A percentile compares a stretch with the other conserved stretches of the same genome.
Conservation (phyloP, 1,140 invertebrate species). For the Helicorthomorpha holstii region DNA sequence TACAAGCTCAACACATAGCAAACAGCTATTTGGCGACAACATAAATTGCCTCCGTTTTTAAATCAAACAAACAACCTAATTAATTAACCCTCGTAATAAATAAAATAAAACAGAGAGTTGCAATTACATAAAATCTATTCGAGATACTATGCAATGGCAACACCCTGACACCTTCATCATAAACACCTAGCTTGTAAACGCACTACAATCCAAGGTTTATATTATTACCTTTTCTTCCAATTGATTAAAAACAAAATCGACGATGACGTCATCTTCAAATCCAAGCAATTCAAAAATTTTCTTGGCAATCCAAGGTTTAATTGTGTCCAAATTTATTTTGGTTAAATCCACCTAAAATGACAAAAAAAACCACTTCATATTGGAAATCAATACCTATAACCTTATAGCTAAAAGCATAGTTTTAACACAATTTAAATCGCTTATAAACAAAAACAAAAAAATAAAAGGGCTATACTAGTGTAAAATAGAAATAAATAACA, state of each 20-base stretch:
- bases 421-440: not conserved
- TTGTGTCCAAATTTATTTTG: constrained; percentile 91
- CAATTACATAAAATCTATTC: no score
- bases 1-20: not conserved
- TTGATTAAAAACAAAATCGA: constrained; percentile 98
- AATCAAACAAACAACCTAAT: no score
- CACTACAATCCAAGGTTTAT: no score
- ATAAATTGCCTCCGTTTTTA: no score
- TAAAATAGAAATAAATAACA: constrained; percentile 5
- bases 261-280: constrained; percentile 95
- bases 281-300: constrained; percentile 86
- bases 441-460: constrained; percentile 5
- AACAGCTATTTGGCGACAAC: no score
- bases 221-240: constrained; percentile 69
- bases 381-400: not conserved
- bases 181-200: no score
- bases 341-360: constrained; percentile 82
- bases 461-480: not conserved
- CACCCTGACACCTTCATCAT: no score
- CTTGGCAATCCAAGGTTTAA: constrained; percentile 97
- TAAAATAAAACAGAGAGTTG: no score
- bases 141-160: no score
- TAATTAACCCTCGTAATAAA: no score
- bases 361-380: no score
- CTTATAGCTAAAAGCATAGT: not conserved